Evolutionary conservation across 1,140 invertebrate genomes (phyloP).

Genomic region (Zaprionus camerounensis): DNA sequence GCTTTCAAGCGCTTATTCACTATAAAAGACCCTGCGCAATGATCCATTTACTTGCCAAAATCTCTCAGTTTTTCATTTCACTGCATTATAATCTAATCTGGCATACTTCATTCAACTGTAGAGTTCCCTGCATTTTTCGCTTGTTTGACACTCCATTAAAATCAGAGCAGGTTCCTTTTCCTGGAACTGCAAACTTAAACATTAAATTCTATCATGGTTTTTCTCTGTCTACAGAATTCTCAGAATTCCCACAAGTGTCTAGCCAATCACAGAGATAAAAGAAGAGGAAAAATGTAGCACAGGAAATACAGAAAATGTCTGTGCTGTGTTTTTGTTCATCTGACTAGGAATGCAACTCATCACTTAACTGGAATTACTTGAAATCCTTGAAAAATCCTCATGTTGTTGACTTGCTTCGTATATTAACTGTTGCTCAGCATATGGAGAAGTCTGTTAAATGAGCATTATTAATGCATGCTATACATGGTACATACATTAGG

Average conservation of each 20-base stretch:
- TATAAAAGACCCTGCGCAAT: no score
- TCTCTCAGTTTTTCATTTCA: neutral
- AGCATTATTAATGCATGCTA: constrained; percentile 40
- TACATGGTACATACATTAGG: constrained; percentile 14
- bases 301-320: constrained; percentile 6
- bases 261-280: neutral
- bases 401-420: neutral
- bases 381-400: neutral
- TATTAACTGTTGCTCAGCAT: constrained; percentile 6
- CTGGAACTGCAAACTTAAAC: neutral
- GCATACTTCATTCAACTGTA: neutral
- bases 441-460: constrained; percentile 44
- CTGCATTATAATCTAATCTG: neutral
- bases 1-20: no score
- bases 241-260: neutral
- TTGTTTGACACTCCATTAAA: constrained; percentile 4
- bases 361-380: constrained; percentile 7
- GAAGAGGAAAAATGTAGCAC: neutral
- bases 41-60: no score
- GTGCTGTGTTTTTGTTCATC: neutral
- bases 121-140: neutral
- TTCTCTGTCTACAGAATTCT: neutral
- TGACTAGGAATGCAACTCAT: constrained; percentile 15
- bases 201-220: neutral
- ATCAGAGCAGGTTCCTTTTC: neutral